A percentile compares a stretch with the other conserved stretches of the same genome.
These are phyloP conservation scores for Philantomba maxwellii DNA, from an alignment of 2,113 vertebrate genomes.

Conservation along the genomic window DNA sequence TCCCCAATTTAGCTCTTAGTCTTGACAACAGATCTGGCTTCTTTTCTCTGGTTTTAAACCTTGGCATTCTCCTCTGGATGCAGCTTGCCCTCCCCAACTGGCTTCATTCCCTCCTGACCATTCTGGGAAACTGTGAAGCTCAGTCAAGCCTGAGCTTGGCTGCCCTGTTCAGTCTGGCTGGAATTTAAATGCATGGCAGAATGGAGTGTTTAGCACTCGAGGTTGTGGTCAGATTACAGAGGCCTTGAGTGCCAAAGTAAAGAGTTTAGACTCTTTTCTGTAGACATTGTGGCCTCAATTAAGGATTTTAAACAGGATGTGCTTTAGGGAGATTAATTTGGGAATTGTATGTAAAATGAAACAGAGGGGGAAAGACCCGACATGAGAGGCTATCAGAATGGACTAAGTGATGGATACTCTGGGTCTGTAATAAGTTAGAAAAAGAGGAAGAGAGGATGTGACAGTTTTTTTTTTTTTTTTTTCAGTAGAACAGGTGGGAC, in stretches of 20 bases:
- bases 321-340: background rate
- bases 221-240: background rate
- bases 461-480: background rate
- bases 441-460: background rate
- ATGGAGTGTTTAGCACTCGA: background rate
- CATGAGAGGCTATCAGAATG: background rate
- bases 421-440: background rate
- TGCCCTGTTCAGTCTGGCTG: background rate
- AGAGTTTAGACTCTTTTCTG: background rate
- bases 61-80: slow-evolving; percentile 24
- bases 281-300: background rate
- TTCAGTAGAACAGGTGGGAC: background rate
- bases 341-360: background rate
- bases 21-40: background rate
- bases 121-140: slow-evolving; percentile 30
- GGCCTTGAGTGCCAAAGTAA: background rate
- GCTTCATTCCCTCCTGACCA: slow-evolving; percentile 33
- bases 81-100: background rate
- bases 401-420: background rate
- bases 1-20: slow-evolving; percentile 1
- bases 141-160: background rate
- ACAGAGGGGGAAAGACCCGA: background rate
- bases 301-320: background rate
- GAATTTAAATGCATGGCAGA: background rate
- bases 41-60: background rate